A percentile compares a stretch with the other conserved stretches of the same genome.
Evolutionary conservation across 2,113 vertebrate species (phyloP).

Genomic region (Tupaia chinensis): DNA sequence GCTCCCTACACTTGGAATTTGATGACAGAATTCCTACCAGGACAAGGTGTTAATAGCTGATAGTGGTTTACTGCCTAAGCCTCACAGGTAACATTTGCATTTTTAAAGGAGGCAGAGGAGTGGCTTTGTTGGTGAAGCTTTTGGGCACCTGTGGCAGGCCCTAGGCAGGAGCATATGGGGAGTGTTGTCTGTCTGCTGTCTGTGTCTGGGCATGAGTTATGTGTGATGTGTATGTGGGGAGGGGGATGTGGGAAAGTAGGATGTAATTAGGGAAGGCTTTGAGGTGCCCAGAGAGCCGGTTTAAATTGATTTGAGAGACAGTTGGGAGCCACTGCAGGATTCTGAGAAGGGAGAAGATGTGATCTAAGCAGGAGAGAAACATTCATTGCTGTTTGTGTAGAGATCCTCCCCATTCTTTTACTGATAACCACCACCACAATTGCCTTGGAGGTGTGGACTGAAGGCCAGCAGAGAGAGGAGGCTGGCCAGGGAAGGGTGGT

Average conservation of each 20-base stretch:
- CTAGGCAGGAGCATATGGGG: neutral
- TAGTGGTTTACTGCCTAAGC: slow-evolving; percentile 9
- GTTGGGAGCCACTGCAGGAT: slow-evolving; percentile 66
- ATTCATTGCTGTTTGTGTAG: neutral
- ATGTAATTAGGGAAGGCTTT: slow-evolving; percentile 60
- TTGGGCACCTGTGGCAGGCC: slow-evolving; percentile 67
- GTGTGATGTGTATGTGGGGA: neutral
- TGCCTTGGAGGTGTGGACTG: slow-evolving; percentile 44
- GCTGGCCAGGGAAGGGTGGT: neutral
- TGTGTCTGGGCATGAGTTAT: slow-evolving; percentile 1
- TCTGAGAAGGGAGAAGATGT: slow-evolving; percentile 56
- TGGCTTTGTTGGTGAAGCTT: slow-evolving; percentile 25
- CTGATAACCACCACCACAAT: neutral
- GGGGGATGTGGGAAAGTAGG: slow-evolving; percentile 12
- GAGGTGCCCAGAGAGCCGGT: slow-evolving; percentile 44
- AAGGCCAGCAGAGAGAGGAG: neutral
- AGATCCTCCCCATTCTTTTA: neutral
- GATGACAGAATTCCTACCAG: slow-evolving; percentile 29
- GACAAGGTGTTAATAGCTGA: slow-evolving; percentile 61
- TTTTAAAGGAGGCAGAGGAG: slow-evolving; percentile 52
- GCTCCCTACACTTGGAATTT: neutral
- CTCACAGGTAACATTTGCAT: slow-evolving; percentile 66
- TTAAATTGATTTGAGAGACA: slow-evolving; percentile 46
- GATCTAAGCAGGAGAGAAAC: slow-evolving; percentile 38
- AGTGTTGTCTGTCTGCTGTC: neutral